Evolutionary conservation across 2,888 invertebrate species (phyloP).

Genomic region (Hypercompe scribonia): DNA sequence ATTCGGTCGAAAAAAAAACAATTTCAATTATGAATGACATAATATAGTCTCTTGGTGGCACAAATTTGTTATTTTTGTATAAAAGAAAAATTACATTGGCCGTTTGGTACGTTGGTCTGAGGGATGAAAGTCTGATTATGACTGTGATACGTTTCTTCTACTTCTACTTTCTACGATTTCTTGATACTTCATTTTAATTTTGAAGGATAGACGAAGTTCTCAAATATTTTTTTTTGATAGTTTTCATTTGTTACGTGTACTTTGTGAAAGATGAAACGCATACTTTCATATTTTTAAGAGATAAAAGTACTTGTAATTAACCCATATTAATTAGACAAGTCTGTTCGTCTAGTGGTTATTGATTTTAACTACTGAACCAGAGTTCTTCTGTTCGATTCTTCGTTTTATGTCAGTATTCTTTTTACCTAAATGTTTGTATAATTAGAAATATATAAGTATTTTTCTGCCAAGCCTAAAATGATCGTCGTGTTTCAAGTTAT

Average conservation of each 20-base stretch:
- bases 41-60: background rate
- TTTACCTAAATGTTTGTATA: background rate
- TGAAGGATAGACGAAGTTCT: background rate
- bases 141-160: too few relatives aligned
- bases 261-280: background rate
- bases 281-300: background rate
- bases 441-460: background rate
- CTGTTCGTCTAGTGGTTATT: background rate
- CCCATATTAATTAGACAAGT: background rate
- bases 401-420: background rate
- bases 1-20: background rate
- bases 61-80: background rate
- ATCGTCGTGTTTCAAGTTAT: background rate
- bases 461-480: background rate
- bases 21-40: background rate
- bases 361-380: background rate
- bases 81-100: background rate
- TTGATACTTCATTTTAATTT: conserved; percentile 3
- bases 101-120: background rate
- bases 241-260: background rate
- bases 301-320: background rate
- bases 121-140: background rate
- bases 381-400: background rate
- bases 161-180: background rate
- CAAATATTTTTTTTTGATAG: background rate